Base-by-base conservation (phyloP, 2,888 invertebrate species). In the Sthenelais limicola region DNA sequence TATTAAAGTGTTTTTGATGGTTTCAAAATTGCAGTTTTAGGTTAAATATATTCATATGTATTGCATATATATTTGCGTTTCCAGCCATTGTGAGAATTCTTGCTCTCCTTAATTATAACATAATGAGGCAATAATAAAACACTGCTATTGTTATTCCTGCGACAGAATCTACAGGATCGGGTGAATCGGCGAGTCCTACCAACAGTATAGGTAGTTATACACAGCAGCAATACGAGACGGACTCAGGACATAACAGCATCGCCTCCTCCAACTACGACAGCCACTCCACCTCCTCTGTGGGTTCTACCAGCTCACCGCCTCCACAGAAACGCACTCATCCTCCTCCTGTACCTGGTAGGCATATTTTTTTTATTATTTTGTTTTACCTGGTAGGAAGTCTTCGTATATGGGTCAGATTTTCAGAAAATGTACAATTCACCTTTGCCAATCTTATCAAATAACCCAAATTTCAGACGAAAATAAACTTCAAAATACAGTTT, bases 131-230 rank as follows among this genome's bases (percentile, higher is more conserved):
- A 43, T 43, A 43, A 15, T 43, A 43, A 18, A 43, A 43, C 12
- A 15, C 12, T 43, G 47, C 12, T 15, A 43, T 43, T 12, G 18
- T 43, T 12, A 18, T 43, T 43, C 12, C n/a, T 18, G 18, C 5
- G n/a, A n/a, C 52, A 70, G 70, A 54, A 51, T 71, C 71, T 15
- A 62, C 62, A 32, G 71, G 71, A 5, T 71, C 71, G 7, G 47
- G 47, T 24, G 71, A 71, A 32, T 71, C 71, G 7, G 62, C 71
- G 12, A 95, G 94, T 89, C 96, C 88, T 9, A 86, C 87, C 32
- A 85, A 85, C 75, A 86, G 85, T 71, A 81, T 84, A 5, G 81
- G 83, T 68, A 84, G 84, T 76, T 81, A 82, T 73, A n/a, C n/a
- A n/a, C 81, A 79, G 71, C 82, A 82, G 52, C 78, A 81, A 33